Evolutionary conservation across 2,888 invertebrate species (phyloP).

Genomic region (Tetranychus piercei): DNA sequence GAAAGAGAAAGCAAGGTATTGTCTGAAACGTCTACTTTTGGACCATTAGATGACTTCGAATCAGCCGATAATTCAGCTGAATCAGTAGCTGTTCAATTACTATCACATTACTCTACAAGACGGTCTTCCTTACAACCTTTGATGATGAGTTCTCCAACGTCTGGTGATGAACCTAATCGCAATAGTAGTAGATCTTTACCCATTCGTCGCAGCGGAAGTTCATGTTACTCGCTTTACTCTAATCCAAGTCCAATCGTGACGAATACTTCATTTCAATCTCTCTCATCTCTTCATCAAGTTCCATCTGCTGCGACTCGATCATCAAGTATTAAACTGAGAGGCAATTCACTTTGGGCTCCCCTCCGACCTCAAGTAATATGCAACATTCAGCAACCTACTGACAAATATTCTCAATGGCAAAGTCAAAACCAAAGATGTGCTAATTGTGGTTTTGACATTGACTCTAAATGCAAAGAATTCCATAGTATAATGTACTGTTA

Average conservation of each 20-base stretch:
- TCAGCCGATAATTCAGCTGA: background rate
- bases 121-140: background rate
- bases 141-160: background rate
- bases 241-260: background rate
- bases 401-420: constrained; percentile 46
- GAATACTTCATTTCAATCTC: background rate
- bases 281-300: background rate
- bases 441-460: constrained; percentile 63
- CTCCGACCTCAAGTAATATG: constrained; percentile 64
- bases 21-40: background rate
- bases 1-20: background rate
- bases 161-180: background rate
- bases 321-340: constrained; percentile 37
- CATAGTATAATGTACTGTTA: constrained; percentile 43
- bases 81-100: background rate
- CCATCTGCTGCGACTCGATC: background rate
- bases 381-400: constrained; percentile 48
- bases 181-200: background rate
- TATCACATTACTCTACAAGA: background rate
- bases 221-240: background rate
- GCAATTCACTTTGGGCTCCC: constrained; percentile 64
- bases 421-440: constrained; percentile 62
- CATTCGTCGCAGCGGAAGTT: background rate
- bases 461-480: constrained; percentile 29
- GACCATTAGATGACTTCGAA: constrained; percentile 3